These are phyloP conservation scores for Sebastes alutus DNA, from an alignment of 2,797 vertebrate genomes.

Conservation along the genomic window DNA sequence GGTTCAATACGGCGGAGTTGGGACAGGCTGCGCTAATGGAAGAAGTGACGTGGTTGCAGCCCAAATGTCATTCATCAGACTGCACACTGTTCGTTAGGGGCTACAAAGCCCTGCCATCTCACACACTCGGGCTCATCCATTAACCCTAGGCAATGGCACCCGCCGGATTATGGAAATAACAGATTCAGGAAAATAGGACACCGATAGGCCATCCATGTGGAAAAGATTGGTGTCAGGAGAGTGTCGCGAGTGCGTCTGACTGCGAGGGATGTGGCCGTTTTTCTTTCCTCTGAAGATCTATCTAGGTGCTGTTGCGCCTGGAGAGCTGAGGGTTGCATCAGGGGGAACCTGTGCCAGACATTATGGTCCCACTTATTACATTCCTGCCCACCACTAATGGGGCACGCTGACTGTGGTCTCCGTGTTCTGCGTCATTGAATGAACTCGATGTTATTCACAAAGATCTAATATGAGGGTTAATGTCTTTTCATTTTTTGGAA, in stretches of 20 bases:
- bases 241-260: slow-evolving; percentile 63
- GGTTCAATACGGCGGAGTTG: slow-evolving; percentile 96
- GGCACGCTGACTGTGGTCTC: slow-evolving; percentile 61
- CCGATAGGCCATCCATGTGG: slow-evolving; percentile 80
- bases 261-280: slow-evolving; percentile 57
- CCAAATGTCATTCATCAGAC: slow-evolving; percentile 95
- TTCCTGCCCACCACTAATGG: slow-evolving; percentile 73
- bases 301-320: slow-evolving; percentile 66
- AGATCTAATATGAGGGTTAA: slow-evolving; percentile 62
- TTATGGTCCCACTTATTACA: slow-evolving; percentile 65
- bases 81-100: slow-evolving; percentile 90
- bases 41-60: slow-evolving; percentile 95
- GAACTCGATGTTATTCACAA: slow-evolving; percentile 61
- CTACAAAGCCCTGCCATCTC: slow-evolving; percentile 92
- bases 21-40: slow-evolving; percentile 97
- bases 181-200: slow-evolving; percentile 80
- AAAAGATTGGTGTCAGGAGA: slow-evolving; percentile 81
- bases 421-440: slow-evolving; percentile 62
- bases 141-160: slow-evolving; percentile 88
- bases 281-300: slow-evolving; percentile 59
- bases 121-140: slow-evolving; percentile 91
- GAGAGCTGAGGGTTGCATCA: slow-evolving; percentile 68
- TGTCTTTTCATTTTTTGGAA: slow-evolving; percentile 49
- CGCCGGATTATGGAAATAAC: slow-evolving; percentile 87
- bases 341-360: slow-evolving; percentile 63